phyloP scores from a whole-genome alignment of 2,888 invertebrate genomes.

The Trichogramma dendrolimi region DNA sequence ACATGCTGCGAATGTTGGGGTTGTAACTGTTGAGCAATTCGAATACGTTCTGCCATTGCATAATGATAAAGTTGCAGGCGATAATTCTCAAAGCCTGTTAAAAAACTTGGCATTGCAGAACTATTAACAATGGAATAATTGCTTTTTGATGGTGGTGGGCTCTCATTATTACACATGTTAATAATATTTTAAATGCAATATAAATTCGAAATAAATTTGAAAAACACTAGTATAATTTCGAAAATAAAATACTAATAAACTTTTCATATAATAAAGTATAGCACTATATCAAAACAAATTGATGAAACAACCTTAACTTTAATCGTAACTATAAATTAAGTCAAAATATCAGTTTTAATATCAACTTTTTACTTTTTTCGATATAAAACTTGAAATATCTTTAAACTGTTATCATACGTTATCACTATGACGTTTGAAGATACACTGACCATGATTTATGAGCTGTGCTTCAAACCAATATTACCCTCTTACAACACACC shows the following conservation, averaged over 20 bases:
- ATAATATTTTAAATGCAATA: slow-evolving; percentile 3
- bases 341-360: background rate
- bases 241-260: background rate
- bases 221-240: no score
- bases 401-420: slow-evolving; percentile 30
- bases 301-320: background rate
- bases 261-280: background rate
- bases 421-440: slow-evolving; percentile 38
- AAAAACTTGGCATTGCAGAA: slow-evolving; percentile 43
- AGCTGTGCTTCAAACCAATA: slow-evolving; percentile 34
- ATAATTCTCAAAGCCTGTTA: slow-evolving; percentile 72
- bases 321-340: slow-evolving; percentile 5
- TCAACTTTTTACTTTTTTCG: slow-evolving; percentile 10
- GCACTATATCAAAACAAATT: background rate
- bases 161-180: slow-evolving; percentile 52
- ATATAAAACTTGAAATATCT: slow-evolving; percentile 30
- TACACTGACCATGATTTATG: slow-evolving; percentile 51
- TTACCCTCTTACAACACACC: slow-evolving; percentile 17
- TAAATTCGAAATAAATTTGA: background rate
- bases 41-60: slow-evolving; percentile 76
- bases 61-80: slow-evolving; percentile 82
- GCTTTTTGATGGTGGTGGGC: slow-evolving; percentile 44
- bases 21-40: slow-evolving; percentile 56
- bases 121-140: slow-evolving; percentile 40
- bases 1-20: slow-evolving; percentile 41